Evolutionary conservation across 2,888 invertebrate species (phyloP).

Genomic region (Tineola bisselliella): DNA sequence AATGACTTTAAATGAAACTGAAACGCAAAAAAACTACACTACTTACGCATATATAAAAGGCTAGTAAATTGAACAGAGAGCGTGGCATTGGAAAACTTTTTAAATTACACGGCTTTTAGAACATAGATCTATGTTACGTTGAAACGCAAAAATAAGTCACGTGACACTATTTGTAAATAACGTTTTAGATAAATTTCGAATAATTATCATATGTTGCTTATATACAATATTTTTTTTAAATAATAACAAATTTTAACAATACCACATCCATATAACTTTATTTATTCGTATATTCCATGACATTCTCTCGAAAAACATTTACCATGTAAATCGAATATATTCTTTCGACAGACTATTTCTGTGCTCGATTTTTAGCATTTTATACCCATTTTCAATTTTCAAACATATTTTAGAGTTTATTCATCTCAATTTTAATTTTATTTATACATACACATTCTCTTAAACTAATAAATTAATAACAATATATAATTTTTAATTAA

Average conservation of each 20-base stretch:
- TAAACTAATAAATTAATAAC: too few species aligned
- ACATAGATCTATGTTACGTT: too few species aligned
- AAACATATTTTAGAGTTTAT: not conserved
- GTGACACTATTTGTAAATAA: too few species aligned
- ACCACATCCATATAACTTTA: not conserved
- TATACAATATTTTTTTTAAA: too few species aligned
- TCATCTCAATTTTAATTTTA: too few species aligned
- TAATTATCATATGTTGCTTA: too few species aligned
- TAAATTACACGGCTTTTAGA: not conserved
- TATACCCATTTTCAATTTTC: not conserved
- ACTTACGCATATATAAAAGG: not conserved
- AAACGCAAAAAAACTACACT: not conserved
- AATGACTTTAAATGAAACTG: too few species aligned
- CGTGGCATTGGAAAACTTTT: not conserved
- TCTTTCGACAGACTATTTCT: not conserved
- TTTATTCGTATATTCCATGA: not conserved
- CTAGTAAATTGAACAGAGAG: not conserved
- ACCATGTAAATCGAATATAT: not conserved
- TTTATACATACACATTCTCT: too few species aligned
- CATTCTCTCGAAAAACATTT: not conserved
- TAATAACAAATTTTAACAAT: not conserved
- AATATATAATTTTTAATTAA: too few species aligned
- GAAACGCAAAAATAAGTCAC: too few species aligned
- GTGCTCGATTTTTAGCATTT: not conserved
- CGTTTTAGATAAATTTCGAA: too few species aligned